phyloP scores from a whole-genome alignment of 2,113 vertebrate species.

The Pteruthius melanotis region DNA sequence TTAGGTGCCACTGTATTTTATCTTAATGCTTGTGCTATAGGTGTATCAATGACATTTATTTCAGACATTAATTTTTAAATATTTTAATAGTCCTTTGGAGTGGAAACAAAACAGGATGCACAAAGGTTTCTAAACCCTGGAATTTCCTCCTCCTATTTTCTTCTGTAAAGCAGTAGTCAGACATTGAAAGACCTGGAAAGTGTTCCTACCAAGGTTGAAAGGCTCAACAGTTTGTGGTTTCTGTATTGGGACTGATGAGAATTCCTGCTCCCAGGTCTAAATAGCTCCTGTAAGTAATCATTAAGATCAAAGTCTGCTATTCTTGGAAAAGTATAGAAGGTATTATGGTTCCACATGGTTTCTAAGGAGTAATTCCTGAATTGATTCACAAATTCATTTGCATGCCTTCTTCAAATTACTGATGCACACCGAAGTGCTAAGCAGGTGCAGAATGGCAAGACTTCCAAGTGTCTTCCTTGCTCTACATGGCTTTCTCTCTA shows the following conservation, averaged over 20 bases:
- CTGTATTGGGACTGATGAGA: background rate
- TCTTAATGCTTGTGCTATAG: background rate
- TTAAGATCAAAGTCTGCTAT: background rate
- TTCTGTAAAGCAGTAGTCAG: background rate
- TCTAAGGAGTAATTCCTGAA: background rate
- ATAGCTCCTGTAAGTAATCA: background rate
- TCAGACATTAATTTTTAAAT: background rate
- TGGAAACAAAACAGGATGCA: background rate
- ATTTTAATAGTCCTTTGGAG: background rate
- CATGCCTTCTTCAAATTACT: background rate
- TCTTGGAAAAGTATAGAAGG: background rate
- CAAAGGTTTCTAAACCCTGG: background rate
- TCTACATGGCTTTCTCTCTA: fast-evolving
- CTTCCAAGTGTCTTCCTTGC: background rate
- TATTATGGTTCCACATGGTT: fast-evolving
- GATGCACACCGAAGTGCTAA: background rate
- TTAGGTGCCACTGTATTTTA: background rate
- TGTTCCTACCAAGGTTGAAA: background rate
- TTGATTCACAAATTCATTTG: background rate
- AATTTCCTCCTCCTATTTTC: background rate
- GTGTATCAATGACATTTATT: background rate
- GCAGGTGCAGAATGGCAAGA: background rate
- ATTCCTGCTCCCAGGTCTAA: background rate
- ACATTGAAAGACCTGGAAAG: background rate
- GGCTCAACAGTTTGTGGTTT: background rate